Base-by-base conservation (phyloP, 2,888 invertebrate genomes). In the Heliothis peltigera region DNA sequence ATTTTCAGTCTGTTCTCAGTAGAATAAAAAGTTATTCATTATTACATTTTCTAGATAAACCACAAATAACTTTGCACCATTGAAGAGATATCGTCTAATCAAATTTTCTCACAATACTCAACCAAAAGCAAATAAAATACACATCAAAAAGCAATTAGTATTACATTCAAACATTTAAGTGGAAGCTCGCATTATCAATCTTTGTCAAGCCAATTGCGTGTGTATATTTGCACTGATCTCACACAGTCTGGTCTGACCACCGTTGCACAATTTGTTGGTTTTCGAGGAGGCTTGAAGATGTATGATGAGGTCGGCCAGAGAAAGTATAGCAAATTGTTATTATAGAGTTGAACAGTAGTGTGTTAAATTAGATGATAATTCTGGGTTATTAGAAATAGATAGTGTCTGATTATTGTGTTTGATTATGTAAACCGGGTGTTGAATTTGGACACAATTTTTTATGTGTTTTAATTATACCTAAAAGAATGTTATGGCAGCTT, bases 171-270 rank as follows among this genome's bases (percentile, higher is more conserved):
- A 52, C 10, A 32, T 12, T 48, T 19, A 39, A 52, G 18, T 49
- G 67, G 61, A 73, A 48, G 61, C 52, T 65, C 51, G 18, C 44
- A 43, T 62, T 61, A 7, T 17, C 59, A 60, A 44, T 65, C 53
- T 64, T 59, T 62, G 65, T 56, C 48, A 48, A 70, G 76, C 66
- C 60, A 64, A 72, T 68, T 60, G 49, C 54, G 61, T 70, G 42
- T 68, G 74, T 80, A 54, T 80, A 62, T 80, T 75, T 80, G 77
- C 61, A 56, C 43, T 70, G 69, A 77, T 77, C 79, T 80, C 68
- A 54, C 57, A 60, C 65, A 51, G 58, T 66, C 22, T 5, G 32
- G 48, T 74, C 70, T 72, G 64, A 64, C 65, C 64, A 64, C 54
- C 70, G 68, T 79, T 79, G 69, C 39, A 59, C 51, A 74, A 79